Conservation (phyloP, 2,888 invertebrate species). For the Drosophila setosimentum region DNA sequence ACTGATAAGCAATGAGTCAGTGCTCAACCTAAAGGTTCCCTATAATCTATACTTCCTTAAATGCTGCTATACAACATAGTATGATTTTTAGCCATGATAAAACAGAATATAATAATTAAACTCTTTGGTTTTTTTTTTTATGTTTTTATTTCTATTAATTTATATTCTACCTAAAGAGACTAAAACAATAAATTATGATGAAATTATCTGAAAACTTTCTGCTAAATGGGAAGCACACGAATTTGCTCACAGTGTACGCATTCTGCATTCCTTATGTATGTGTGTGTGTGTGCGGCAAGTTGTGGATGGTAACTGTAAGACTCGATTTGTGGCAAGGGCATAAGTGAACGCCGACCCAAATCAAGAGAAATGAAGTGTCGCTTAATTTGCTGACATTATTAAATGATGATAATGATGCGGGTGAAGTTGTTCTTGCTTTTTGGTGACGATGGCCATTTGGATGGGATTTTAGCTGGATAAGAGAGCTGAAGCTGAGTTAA, state of each 20-base stretch:
- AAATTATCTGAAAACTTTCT: background rate
- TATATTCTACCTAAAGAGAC: background rate
- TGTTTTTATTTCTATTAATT: background rate
- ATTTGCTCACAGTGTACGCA: background rate
- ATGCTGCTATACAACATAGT: background rate
- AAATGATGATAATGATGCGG: slow-evolving; percentile 53
- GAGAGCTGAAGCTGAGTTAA: slow-evolving; percentile 20
- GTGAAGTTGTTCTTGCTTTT: slow-evolving; percentile 19
- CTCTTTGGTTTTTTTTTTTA: background rate
- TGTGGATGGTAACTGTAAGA: slow-evolving; percentile 1
- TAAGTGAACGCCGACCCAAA: slow-evolving; percentile 69
- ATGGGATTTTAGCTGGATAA: slow-evolving; percentile 32
- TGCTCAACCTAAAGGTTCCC: slow-evolving; percentile 30
- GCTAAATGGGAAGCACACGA: background rate
- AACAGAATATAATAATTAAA: background rate
- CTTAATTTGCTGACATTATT: slow-evolving; percentile 84
- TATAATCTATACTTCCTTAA: slow-evolving; percentile 8
- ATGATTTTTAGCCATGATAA: background rate
- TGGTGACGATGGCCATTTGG: slow-evolving; percentile 50
- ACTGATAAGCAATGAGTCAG: slow-evolving; percentile 10
- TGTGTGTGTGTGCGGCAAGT: background rate
- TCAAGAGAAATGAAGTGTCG: slow-evolving; percentile 85
- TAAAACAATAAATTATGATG: background rate
- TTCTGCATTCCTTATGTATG: background rate
- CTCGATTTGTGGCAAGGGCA: slow-evolving; percentile 39